These are phyloP conservation scores for Trichogramma dendrolimi DNA, from an alignment of 2,888 invertebrate species.

Conservation along the genomic window DNA sequence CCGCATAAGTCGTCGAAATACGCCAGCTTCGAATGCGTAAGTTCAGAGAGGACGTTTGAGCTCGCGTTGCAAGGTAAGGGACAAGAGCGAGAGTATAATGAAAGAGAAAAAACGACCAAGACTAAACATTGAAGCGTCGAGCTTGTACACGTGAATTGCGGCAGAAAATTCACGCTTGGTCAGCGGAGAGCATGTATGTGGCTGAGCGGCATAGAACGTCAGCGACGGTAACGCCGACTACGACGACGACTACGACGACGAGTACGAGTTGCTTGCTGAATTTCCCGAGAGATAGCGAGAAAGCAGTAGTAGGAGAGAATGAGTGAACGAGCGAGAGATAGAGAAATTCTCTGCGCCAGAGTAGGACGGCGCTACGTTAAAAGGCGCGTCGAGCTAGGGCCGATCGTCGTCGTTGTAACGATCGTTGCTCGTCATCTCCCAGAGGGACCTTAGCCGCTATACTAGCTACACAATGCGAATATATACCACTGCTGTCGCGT, in stretches of 20 bases:
- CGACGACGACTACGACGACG: slow-evolving; percentile 2
- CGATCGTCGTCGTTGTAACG: slow-evolving; percentile 22
- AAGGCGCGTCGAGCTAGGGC: slow-evolving; percentile 12
- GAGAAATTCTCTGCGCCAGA: background rate
- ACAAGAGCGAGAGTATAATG: background rate
- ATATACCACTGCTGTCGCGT: no score
- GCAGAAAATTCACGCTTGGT: slow-evolving; percentile 29
- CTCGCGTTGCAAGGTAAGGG: background rate
- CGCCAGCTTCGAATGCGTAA: no score
- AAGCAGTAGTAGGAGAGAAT: no score
- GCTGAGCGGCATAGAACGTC: background rate
- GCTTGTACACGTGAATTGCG: background rate
- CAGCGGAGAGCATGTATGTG: slow-evolving; percentile 11
- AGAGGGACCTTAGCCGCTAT: background rate
- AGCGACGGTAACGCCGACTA: background rate
- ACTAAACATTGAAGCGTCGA: slow-evolving; percentile 6
- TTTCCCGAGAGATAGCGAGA: slow-evolving; percentile 23
- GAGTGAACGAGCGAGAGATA: no score
- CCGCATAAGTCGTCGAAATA: no score
- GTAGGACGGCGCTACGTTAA: slow-evolving; percentile 21
- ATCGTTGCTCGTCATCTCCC: slow-evolving; percentile 10
- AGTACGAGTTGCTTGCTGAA: slow-evolving; percentile 16
- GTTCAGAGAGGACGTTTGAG: background rate
- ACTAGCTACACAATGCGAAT: no score
- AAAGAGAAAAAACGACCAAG: background rate